A percentile compares a stretch with the other conserved stretches of the same genome.
Evolutionary conservation across 2,888 invertebrate genomes (phyloP).

Genomic region (Sphecodes monilicornis): DNA sequence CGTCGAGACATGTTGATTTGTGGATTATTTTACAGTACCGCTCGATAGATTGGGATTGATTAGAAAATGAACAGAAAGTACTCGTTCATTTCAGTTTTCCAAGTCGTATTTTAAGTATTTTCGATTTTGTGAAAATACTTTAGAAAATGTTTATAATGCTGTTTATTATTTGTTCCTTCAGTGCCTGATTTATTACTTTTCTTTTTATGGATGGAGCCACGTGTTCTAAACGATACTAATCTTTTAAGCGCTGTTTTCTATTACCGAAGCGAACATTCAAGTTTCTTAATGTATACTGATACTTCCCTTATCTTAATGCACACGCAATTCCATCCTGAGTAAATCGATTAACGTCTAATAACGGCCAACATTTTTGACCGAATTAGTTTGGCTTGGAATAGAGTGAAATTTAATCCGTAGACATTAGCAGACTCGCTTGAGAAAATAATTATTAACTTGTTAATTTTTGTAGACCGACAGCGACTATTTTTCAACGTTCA

Average conservation of each 20-base stretch:
- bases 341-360: neutral
- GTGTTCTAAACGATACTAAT: neutral
- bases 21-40: neutral
- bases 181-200: neutral
- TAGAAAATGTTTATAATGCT: neutral
- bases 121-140: neutral
- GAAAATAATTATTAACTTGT: neutral
- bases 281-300: neutral
- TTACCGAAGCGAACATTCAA: neutral
- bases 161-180: neutral
- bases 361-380: neutral
- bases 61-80: neutral
- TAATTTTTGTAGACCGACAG: conserved; percentile 13
- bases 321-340: neutral
- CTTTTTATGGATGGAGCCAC: neutral
- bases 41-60: neutral
- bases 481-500: conserved; percentile 3
- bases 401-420: neutral
- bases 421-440: neutral
- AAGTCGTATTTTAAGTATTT: neutral
- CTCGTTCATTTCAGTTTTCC: too few species aligned
- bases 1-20: neutral
- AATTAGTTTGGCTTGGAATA: neutral
- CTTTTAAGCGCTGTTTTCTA: neutral
- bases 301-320: conserved; percentile 1